A percentile compares a stretch with the other conserved stretches of the same genome.
These are phyloP conservation scores for Saxicola maurus DNA, from an alignment of 2,797 vertebrate genomes.

Conservation along the genomic window DNA sequence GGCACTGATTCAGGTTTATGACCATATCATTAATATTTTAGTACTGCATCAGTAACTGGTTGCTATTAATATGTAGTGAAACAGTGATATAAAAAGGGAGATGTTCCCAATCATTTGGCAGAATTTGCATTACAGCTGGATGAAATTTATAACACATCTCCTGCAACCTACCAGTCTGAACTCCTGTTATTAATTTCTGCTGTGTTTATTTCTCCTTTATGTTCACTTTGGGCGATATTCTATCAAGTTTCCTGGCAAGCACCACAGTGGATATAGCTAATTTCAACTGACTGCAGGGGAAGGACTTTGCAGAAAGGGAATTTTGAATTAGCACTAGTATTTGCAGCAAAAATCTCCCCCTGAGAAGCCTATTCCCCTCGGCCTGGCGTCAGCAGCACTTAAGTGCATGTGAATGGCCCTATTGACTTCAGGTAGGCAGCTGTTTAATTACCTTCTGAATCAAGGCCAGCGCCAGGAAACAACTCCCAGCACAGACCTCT, in stretches of 20 bases:
- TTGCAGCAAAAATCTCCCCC: slow-evolving; percentile 37
- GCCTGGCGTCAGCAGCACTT: slow-evolving; percentile 42
- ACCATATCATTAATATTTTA: slow-evolving; percentile 59
- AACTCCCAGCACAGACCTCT: neutral
- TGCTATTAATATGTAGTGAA: slow-evolving; percentile 59
- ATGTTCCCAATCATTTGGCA: slow-evolving; percentile 58
- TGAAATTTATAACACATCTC: slow-evolving; percentile 56
- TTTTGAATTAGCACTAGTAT: slow-evolving; percentile 47
- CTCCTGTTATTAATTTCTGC: slow-evolving; percentile 59
- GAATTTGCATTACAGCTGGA: slow-evolving; percentile 58
- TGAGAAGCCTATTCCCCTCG: slow-evolving; percentile 44
- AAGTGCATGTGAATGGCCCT: slow-evolving; percentile 51
- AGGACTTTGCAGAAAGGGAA: slow-evolving; percentile 45
- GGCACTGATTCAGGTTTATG: slow-evolving; percentile 55
- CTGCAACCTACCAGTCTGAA: slow-evolving; percentile 48
- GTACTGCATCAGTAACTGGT: slow-evolving; percentile 52
- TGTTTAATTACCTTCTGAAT: slow-evolving; percentile 55
- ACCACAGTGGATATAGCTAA: slow-evolving; percentile 44
- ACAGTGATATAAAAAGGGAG: slow-evolving; percentile 48
- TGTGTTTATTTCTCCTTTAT: slow-evolving; percentile 62
- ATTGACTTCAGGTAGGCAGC: slow-evolving; percentile 55
- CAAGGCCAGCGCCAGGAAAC: slow-evolving; percentile 36
- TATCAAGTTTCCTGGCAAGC: slow-evolving; percentile 60
- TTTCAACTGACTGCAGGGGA: slow-evolving; percentile 56
- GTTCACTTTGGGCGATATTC: slow-evolving; percentile 58